A percentile compares a stretch with the other conserved stretches of the same genome.
phyloP scores from a whole-genome alignment of 2,797 vertebrate species.

The Pantherophis vulpinus region DNA sequence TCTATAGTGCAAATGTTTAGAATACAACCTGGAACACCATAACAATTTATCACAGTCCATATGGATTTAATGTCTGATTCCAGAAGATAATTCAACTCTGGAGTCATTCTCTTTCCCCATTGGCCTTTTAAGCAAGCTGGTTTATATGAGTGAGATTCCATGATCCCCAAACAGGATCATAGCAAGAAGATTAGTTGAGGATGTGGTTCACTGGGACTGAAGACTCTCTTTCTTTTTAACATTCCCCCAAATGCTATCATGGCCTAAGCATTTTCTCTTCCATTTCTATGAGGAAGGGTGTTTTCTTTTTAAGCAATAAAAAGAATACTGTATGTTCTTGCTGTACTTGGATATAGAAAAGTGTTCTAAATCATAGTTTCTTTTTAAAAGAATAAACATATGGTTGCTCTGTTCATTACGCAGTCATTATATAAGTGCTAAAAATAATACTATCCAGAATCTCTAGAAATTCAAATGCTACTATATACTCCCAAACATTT shows the following conservation, averaged over 20 bases:
- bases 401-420: background rate
- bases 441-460: background rate
- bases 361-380: background rate
- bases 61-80: background rate
- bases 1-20: background rate
- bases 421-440: background rate
- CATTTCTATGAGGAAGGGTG: background rate
- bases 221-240: background rate
- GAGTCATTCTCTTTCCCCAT: background rate
- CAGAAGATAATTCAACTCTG: background rate
- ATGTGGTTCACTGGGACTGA: background rate
- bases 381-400: background rate
- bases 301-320: background rate
- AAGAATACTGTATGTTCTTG: background rate
- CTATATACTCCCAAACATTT: background rate
- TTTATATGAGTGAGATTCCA: background rate
- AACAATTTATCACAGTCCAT: background rate
- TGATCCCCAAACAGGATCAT: background rate
- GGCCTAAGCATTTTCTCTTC: background rate
- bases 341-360: background rate
- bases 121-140: background rate
- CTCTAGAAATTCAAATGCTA: background rate
- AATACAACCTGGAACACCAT: background rate
- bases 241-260: background rate
- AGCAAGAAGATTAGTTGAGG: background rate